Evolutionary conservation across 2,113 vertebrate species (phyloP).

Genomic region (Coracopsis vasa): DNA sequence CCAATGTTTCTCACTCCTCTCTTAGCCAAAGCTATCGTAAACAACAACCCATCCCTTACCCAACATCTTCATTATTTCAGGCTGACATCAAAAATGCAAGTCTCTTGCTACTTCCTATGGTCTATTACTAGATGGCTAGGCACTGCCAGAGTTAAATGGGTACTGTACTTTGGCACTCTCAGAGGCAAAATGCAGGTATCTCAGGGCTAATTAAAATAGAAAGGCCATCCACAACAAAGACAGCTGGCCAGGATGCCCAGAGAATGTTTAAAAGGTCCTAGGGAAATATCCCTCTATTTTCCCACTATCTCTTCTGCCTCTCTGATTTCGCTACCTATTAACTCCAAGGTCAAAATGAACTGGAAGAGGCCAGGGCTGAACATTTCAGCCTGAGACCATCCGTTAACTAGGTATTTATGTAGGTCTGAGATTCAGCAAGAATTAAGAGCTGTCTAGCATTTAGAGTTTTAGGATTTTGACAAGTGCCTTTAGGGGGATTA

Average conservation of each 20-base stretch:
- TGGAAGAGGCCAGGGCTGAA: background rate
- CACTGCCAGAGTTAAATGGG: background rate
- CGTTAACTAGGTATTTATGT: background rate
- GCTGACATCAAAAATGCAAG: background rate
- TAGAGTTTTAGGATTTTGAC: background rate
- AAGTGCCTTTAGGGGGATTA: background rate
- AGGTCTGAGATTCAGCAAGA: background rate
- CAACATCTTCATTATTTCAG: background rate
- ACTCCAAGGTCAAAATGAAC: background rate
- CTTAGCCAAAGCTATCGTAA: background rate
- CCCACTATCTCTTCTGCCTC: background rate
- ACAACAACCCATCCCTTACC: background rate
- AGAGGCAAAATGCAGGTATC: background rate
- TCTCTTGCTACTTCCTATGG: background rate
- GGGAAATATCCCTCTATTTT: background rate
- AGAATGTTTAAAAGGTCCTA: background rate
- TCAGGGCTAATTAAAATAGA: background rate
- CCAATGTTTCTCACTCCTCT: background rate
- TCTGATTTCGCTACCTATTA: background rate
- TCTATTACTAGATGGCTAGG: background rate
- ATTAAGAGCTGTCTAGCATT: background rate
- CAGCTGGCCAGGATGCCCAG: background rate
- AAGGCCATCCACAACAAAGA: background rate
- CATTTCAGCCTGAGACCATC: background rate
- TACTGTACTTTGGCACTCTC: background rate